Evolutionary conservation across 2,113 vertebrate genomes (phyloP).

Genomic region (Megatriorchis doriae): DNA sequence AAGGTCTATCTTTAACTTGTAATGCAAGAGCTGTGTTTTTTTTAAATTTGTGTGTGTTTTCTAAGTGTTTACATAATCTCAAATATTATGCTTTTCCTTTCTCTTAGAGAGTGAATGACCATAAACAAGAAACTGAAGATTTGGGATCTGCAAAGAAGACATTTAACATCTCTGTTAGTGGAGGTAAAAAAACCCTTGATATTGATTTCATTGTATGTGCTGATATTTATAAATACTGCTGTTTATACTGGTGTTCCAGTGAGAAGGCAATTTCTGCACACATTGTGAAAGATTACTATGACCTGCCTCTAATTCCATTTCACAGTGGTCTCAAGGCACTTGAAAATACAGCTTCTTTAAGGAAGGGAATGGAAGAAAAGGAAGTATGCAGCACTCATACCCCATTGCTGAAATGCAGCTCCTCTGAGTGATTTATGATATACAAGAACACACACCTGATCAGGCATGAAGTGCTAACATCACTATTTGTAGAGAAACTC

Average conservation of each 20-base stretch:
- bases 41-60: not conserved
- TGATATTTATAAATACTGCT: not conserved
- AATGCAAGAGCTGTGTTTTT: not conserved
- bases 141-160: slow-evolving; percentile 48
- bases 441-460: not conserved
- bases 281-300: not conserved
- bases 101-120: slow-evolving; percentile 28
- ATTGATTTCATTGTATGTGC: not conserved
- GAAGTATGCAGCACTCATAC: not conserved
- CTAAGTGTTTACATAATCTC: not conserved
- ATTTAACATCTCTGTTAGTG: slow-evolving; percentile 82
- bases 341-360: not conserved
- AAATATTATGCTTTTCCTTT: not conserved
- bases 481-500: not conserved
- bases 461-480: not conserved
- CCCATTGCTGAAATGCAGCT: not conserved
- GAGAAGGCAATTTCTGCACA: not conserved
- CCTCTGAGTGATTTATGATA: not conserved
- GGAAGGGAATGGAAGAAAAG: not conserved
- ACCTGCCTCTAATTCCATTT: not conserved
- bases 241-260: not conserved
- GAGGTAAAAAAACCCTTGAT: slow-evolving; percentile 69
- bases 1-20: not conserved
- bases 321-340: not conserved
- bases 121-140: slow-evolving; percentile 49